Percentiles rank a stretch among this genome's conserved stretches.
Evolutionary conservation across 2,888 invertebrate genomes (phyloP).

Genomic region (Cerceris rybyensis): DNA sequence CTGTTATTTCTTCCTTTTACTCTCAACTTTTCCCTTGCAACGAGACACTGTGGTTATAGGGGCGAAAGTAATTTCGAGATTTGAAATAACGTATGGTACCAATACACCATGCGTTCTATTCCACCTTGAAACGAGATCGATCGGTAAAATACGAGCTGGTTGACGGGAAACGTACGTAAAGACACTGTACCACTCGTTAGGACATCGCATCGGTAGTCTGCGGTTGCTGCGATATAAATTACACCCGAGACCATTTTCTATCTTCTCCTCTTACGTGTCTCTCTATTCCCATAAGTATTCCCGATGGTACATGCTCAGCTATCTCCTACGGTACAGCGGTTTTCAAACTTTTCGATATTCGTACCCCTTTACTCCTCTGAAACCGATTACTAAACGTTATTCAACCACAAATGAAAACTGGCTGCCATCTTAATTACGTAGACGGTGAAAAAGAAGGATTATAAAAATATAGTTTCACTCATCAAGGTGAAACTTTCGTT

Average conservation of each 20-base stretch:
- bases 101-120: constrained; percentile 12
- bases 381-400: no score
- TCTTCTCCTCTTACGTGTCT: not conserved
- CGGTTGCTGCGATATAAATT: constrained; percentile 23
- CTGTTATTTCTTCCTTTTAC: no score
- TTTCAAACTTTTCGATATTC: not conserved
- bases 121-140: constrained; percentile 20
- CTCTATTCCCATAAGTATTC: constrained; percentile 1
- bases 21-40: not conserved
- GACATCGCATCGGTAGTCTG: constrained; percentile 8
- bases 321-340: not conserved
- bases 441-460: no score
- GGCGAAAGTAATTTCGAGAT: constrained; percentile 64
- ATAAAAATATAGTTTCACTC: no score
- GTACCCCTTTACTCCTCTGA: no score
- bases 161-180: constrained; percentile 5
- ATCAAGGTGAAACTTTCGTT: no score
- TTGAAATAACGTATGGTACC: constrained; percentile 61
- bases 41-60: not conserved
- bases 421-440: no score
- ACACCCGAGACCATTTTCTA: constrained; percentile 1
- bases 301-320: not conserved
- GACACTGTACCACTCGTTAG: constrained; percentile 12
- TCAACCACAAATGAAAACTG: no score
- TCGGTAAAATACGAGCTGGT: constrained; percentile 14